These are phyloP conservation scores for Muscicapa adusta DNA, from an alignment of 2,113 vertebrate species.

Conservation along the genomic window DNA sequence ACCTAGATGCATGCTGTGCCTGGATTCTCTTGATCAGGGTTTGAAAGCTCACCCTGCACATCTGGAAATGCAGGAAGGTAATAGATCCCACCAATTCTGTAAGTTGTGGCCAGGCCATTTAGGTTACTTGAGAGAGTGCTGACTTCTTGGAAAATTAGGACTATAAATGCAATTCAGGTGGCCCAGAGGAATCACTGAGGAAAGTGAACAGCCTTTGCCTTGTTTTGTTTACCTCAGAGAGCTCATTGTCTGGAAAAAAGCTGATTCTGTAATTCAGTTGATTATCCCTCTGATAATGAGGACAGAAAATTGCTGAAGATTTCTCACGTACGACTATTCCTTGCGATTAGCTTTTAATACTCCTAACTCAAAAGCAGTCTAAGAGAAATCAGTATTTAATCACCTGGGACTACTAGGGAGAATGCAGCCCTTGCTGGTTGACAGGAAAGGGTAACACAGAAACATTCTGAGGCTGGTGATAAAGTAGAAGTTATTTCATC, in stretches of 20 bases:
- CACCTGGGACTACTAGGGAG: not conserved
- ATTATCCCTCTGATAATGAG: not conserved
- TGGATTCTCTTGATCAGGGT: not conserved
- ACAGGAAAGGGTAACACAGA: constrained; percentile 36
- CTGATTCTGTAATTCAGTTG: not conserved
- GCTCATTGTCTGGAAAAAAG: not conserved
- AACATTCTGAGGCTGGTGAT: not conserved
- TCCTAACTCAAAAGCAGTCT: not conserved
- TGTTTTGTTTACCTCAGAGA: constrained; percentile 13
- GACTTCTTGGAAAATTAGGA: not conserved
- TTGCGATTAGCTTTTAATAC: constrained; percentile 4
- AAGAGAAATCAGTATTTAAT: constrained; percentile 32
- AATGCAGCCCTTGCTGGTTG: not conserved
- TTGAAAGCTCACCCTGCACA: not conserved
- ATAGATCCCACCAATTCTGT: not conserved
- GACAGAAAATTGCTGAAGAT: not conserved
- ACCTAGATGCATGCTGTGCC: not conserved
- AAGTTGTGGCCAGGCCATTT: not conserved
- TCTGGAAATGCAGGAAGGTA: not conserved
- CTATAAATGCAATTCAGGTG: not conserved
- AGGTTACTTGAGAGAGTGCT: not conserved
- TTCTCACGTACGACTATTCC: not conserved
- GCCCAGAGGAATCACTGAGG: not conserved
- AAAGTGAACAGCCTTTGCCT: not conserved
- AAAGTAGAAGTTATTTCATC: constrained; percentile 36